Conservation (phyloP, 2,888 invertebrate genomes). For the Harpalus rufipes region DNA sequence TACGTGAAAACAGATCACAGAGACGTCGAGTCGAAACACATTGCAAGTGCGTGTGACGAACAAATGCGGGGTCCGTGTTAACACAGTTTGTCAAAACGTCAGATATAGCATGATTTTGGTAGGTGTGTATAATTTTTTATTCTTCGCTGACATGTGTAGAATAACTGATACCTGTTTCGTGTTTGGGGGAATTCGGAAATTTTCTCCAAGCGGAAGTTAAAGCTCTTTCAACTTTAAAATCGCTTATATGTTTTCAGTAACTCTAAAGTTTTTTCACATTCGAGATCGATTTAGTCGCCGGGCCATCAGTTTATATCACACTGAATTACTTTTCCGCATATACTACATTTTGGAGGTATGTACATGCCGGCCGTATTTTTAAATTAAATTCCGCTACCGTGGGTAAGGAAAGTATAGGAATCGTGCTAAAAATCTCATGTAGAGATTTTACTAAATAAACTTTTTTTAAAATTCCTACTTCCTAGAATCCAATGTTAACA, state of each 20-base stretch:
- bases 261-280: conserved; percentile 10
- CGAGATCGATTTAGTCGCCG: conserved; percentile 22
- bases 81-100: background rate
- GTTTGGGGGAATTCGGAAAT: background rate
- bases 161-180: conserved; percentile 10
- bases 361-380: too few species aligned
- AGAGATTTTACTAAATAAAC: too few species aligned
- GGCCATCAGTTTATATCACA: conserved; percentile 28
- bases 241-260: conserved; percentile 48
- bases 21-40: too few species aligned
- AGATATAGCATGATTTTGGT: background rate
- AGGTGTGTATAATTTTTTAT: background rate
- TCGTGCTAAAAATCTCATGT: too few species aligned
- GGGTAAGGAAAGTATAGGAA: too few species aligned
- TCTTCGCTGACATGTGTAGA: background rate
- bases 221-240: conserved; percentile 45
- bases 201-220: conserved; percentile 10
- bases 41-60: too few species aligned
- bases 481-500: too few species aligned
- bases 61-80: background rate
- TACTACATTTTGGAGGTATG: too few species aligned
- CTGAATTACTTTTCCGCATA: conserved; percentile 22
- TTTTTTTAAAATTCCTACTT: too few species aligned
- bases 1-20: too few species aligned
- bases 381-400: too few species aligned